Base-by-base conservation (phyloP, 1,140 invertebrate species). In the Ganaspis sp. region DNA sequence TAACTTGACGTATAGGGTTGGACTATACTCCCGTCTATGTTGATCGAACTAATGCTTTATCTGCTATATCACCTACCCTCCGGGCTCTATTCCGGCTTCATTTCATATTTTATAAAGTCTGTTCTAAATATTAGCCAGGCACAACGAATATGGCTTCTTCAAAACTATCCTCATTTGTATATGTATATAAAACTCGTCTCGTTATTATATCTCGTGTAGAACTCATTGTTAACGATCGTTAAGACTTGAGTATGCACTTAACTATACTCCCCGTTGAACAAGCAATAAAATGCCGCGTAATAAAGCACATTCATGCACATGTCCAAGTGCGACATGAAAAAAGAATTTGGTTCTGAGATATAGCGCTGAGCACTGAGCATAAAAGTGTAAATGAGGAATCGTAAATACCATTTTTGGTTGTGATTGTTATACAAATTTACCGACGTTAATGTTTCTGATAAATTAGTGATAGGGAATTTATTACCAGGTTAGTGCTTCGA, bases 201-300 rank as follows among this genome's bases (percentile, higher is more conserved):
- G 17, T 73, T 77, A 69, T 69, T 70, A 53, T 38, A 71, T 73
- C 40, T 77, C 53, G n/a, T 34, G 15, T 37, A 58, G 26, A 70
- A 77, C 70, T 53, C 75, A 77, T 73, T 64, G 64, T 72, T 73
- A 69, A 29, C 75, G 75, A 73, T 77, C 54, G 71, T 69, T 73
- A 73, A 77, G 45, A 64, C 58, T 64, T 64, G 58, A 64, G 58
- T 64, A 64, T 64, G 58, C 58, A 64, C 58, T 64, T 64, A 64
- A 64, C 58, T 64, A 45, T 45, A 64, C 58, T 34, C 15, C 23
- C 21, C 26, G 58, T 64, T 64, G 58, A 64, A 64, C 58, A 64
- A 64, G 58, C n/a, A 64, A 64, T 64, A 64, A 64, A 64, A 34
- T 29, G 23, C 58, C 23, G 58, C 58, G 58, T 34, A 34, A 64